Percentiles rank a stretch among this genome's conserved stretches.
These are phyloP conservation scores for Psettodes erumei DNA, from an alignment of 2,113 vertebrate genomes.

Conservation along the genomic window DNA sequence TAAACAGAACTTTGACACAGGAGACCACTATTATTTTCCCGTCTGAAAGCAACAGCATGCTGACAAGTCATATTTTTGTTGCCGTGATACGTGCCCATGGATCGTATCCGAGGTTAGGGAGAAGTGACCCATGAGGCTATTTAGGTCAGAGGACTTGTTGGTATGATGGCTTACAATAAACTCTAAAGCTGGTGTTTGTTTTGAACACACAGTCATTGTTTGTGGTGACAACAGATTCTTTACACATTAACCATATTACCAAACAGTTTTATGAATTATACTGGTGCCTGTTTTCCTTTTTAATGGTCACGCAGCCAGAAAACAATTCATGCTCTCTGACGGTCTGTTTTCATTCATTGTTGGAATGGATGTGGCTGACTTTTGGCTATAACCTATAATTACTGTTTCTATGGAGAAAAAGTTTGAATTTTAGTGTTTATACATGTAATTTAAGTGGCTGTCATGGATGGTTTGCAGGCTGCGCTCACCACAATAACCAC, in stretches of 20 bases:
- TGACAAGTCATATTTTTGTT: too few relatives aligned
- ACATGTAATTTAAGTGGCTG: constrained; percentile 36
- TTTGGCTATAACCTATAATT: constrained; percentile 53
- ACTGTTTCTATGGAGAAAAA: constrained; percentile 58
- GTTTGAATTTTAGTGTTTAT: constrained; percentile 53
- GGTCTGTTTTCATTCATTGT: constrained; percentile 23
- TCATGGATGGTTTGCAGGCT: constrained; percentile 33
- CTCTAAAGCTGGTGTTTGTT: neutral
- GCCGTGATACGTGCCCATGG: neutral
- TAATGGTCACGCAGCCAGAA: constrained; percentile 5
- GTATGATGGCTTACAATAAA: neutral
- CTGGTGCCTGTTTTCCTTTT: constrained; percentile 10
- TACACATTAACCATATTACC: neutral
- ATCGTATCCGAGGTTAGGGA: neutral
- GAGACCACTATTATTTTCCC: neutral
- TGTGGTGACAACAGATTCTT: neutral
- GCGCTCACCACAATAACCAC: constrained; percentile 44
- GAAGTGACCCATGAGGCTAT: neutral
- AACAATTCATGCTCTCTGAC: constrained; percentile 15
- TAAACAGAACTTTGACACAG: neutral
- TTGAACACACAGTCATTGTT: constrained; percentile 3
- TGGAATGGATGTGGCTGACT: constrained; percentile 34
- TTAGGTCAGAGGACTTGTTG: neutral
- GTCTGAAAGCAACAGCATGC: too few relatives aligned
- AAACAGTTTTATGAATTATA: constrained; percentile 18